Conservation (phyloP, 2,797 vertebrate genomes). For the Hoplostethus mediterraneus region DNA sequence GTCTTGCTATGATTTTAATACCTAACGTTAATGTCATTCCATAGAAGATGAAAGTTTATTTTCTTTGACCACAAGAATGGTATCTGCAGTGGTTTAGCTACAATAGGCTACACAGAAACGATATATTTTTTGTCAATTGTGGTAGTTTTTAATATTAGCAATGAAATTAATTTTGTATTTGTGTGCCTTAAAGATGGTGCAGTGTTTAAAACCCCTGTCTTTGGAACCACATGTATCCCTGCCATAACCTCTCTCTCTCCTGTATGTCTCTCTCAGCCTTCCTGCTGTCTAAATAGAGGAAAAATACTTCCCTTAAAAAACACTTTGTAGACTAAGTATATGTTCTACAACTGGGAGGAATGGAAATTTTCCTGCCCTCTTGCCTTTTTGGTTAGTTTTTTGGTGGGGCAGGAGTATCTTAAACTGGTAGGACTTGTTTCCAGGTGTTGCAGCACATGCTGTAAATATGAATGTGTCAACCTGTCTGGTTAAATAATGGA, state of each 20-base stretch:
- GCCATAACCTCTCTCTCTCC: constrained; percentile 15
- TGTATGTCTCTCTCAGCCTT: constrained; percentile 24
- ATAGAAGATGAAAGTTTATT: not conserved
- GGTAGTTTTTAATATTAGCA: constrained; percentile 43
- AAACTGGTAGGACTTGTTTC: too few species aligned
- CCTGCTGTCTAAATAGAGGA: constrained; percentile 52
- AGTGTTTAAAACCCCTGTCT: constrained; percentile 31
- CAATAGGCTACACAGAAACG: constrained; percentile 39
- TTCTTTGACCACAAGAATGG: constrained; percentile 8
- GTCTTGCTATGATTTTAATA: not conserved
- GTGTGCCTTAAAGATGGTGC: not conserved
- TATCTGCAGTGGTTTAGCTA: constrained; percentile 11
- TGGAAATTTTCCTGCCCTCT: not conserved
- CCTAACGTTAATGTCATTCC: not conserved
- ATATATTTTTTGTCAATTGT: constrained; percentile 41
- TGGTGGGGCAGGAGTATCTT: not conserved
- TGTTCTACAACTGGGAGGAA: not conserved
- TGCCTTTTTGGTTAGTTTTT: not conserved
- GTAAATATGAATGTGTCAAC: too few species aligned
- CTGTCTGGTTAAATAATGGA: too few species aligned
- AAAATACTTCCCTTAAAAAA: constrained; percentile 7
- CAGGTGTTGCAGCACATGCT: too few species aligned
- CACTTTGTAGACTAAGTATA: not conserved
- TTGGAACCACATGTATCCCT: constrained; percentile 31
- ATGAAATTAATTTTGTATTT: not conserved